A percentile compares a stretch with the other conserved stretches of the same genome.
phyloP scores from a whole-genome alignment of 2,113 vertebrate genomes.

The Xenopus borealis region DNA sequence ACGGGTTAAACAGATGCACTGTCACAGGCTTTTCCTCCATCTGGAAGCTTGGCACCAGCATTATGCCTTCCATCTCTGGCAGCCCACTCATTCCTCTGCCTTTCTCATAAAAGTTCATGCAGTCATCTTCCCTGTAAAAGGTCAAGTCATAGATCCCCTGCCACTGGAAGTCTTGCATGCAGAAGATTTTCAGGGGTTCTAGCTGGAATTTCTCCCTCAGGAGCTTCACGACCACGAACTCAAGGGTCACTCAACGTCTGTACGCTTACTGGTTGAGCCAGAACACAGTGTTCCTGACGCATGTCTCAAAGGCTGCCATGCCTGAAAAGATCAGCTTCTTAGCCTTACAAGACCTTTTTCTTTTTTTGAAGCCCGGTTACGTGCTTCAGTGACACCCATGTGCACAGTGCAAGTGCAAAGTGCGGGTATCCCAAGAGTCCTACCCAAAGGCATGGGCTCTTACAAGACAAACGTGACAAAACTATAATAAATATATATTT shows the following conservation, averaged over 20 bases:
- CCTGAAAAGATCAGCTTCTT: not conserved
- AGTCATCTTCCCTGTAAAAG: not conserved
- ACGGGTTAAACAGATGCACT: not conserved
- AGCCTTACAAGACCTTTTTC: no score
- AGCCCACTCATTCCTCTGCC: no score
- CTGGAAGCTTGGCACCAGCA: no score
- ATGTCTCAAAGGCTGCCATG: not conserved
- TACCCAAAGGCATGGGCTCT: no score
- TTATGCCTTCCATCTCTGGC: no score
- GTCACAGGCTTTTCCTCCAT: not conserved
- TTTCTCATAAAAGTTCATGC: not conserved
- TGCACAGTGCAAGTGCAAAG: no score
- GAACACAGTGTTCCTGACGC: not conserved
- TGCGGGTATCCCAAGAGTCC: no score
- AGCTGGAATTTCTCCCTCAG: not conserved
- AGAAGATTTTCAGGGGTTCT: not conserved
- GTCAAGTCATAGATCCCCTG: not conserved
- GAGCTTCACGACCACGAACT: not conserved
- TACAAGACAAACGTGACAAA: no score
- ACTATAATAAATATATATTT: no score
- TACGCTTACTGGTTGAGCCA: not conserved
- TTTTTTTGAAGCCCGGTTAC: no score
- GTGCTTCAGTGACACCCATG: no score
- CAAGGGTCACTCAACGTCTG: not conserved
- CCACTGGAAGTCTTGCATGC: not conserved